Evolutionary conservation across 2,888 invertebrate genomes (phyloP).

Genomic region (Calameuta pallipes): DNA sequence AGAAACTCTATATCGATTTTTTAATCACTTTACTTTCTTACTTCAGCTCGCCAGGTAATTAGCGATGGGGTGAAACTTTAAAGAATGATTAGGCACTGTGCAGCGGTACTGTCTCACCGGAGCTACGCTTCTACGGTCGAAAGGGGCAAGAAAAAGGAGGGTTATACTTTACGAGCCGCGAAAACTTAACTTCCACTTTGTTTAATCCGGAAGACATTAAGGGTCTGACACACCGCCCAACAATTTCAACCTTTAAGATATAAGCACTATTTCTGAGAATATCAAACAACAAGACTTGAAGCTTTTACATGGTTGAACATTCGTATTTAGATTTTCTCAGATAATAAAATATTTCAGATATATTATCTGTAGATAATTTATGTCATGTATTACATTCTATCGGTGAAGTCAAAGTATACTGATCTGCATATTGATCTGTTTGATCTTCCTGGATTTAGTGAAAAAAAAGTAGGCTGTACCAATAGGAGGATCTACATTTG

Average conservation of each 20-base stretch:
- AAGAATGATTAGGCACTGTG: constrained; percentile 51
- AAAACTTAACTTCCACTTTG: constrained; percentile 44
- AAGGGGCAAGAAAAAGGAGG: constrained; percentile 11
- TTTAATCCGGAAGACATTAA: constrained; percentile 35
- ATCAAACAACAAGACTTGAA: too few species aligned
- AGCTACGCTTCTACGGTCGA: neutral
- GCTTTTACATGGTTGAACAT: too few species aligned
- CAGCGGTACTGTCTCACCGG: neutral
- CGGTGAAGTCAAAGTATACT: too few species aligned
- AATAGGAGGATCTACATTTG: constrained; percentile 42
- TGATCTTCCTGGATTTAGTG: neutral
- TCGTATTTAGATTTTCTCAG: too few species aligned
- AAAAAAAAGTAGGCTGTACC: neutral
- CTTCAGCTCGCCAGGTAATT: constrained; percentile 47
- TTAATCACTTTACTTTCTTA: constrained; percentile 45
- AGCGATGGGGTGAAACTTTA: constrained; percentile 49
- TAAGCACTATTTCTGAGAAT: neutral
- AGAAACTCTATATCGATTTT: constrained; percentile 37
- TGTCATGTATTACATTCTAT: too few species aligned
- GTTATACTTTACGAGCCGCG: constrained; percentile 37
- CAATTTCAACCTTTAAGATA: neutral
- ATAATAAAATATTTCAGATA: too few species aligned
- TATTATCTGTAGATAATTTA: too few species aligned
- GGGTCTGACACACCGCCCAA: constrained; percentile 20
- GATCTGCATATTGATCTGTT: neutral